Evolutionary conservation across 2,888 invertebrate genomes (phyloP).

Genomic region (Oligia latruncula): DNA sequence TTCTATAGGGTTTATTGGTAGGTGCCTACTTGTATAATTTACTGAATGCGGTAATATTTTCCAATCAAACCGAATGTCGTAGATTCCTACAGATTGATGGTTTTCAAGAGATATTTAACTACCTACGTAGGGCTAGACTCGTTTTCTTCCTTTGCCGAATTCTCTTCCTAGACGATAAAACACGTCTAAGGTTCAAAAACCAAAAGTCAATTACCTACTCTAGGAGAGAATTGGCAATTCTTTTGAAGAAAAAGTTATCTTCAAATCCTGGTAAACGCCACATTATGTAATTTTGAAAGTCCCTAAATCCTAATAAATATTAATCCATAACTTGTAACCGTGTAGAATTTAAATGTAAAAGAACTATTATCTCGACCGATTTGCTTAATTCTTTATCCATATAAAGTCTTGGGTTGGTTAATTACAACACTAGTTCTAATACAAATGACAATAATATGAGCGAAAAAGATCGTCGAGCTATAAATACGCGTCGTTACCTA

Average conservation of each 20-base stretch:
- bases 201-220: neutral
- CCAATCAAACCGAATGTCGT: neutral
- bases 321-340: neutral
- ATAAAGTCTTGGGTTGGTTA: neutral
- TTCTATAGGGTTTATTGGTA: slow-evolving; percentile 23
- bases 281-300: neutral
- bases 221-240: neutral
- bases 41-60: neutral
- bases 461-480: neutral
- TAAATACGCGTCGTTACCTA: neutral
- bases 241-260: neutral
- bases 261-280: neutral
- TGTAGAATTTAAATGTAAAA: neutral
- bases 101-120: neutral
- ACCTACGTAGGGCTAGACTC: neutral
- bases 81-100: neutral
- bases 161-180: slow-evolving; percentile 15
- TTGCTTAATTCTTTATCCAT: neutral
- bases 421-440: neutral
- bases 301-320: neutral
- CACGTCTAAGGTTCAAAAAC: neutral
- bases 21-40: neutral
- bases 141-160: slow-evolving; percentile 5
- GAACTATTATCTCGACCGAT: neutral
- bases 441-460: neutral